Evolutionary conservation across 2,888 invertebrate genomes (phyloP).

Genomic region (Sphaerophoria rueppellii): DNA sequence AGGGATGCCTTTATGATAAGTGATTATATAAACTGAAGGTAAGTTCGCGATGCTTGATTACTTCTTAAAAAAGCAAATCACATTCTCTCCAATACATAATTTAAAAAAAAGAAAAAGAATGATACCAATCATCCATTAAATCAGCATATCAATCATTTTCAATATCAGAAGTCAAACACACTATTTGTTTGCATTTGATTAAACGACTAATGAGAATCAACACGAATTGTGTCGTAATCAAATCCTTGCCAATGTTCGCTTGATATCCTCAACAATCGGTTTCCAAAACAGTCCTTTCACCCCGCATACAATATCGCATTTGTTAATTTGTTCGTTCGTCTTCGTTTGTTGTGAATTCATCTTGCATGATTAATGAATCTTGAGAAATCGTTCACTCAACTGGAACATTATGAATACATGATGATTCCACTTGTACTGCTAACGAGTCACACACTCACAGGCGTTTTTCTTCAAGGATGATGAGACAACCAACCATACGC

Average conservation of each 20-base stretch:
- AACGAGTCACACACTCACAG: conserved; percentile 5
- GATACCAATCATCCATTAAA: background rate
- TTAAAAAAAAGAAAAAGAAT: background rate
- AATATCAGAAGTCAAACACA: conserved; percentile 60
- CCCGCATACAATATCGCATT: background rate
- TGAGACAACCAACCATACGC: conserved; percentile 1
- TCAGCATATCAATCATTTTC: conserved; percentile 50
- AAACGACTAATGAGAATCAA: conserved; percentile 67
- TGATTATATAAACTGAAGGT: too few relatives aligned
- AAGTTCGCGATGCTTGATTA: too few relatives aligned
- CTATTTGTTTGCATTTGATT: conserved; percentile 68
- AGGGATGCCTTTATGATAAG: too few relatives aligned
- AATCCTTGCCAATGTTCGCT: conserved; percentile 48
- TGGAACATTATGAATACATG: conserved; percentile 67
- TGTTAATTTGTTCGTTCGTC: conserved; percentile 1
- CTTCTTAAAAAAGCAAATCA: too few relatives aligned
- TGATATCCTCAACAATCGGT: conserved; percentile 25
- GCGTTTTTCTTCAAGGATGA: conserved; percentile 19
- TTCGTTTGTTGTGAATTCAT: conserved; percentile 51
- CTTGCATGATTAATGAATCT: conserved; percentile 69
- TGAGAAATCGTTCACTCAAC: conserved; percentile 66
- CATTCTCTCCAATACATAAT: too few relatives aligned
- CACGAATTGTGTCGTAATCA: conserved; percentile 62
- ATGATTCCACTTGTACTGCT: conserved; percentile 38
- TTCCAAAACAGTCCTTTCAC: background rate